Conservation (phyloP, 2,113 vertebrate species). For the Spermophilus dauricus region DNA sequence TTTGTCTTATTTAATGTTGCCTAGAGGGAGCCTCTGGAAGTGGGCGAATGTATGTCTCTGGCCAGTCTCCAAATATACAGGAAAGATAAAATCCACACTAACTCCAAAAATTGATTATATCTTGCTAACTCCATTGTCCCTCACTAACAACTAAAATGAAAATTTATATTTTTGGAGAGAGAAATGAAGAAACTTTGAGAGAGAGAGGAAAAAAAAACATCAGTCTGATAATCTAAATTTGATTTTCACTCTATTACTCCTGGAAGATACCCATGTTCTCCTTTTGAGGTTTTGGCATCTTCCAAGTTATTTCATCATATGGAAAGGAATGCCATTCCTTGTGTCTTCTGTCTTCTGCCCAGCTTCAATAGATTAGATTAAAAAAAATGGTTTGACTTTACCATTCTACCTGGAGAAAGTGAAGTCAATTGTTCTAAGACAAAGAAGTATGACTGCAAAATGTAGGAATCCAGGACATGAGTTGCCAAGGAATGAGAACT, state of each 20-base stretch:
- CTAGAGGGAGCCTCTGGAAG: background rate
- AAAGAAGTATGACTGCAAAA: slow-evolving; percentile 48
- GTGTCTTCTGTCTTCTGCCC: background rate
- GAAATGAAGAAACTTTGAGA: background rate
- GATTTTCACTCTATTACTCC: background rate
- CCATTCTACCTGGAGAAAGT: slow-evolving; percentile 47
- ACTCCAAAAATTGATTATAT: background rate
- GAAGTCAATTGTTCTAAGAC: slow-evolving; percentile 51
- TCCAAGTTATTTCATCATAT: background rate
- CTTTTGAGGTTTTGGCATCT: background rate
- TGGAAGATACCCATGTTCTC: background rate
- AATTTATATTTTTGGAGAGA: background rate
- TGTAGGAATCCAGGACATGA: background rate
- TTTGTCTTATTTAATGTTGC: slow-evolving; percentile 46
- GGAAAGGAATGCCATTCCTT: background rate
- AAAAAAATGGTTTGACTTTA: slow-evolving; percentile 30
- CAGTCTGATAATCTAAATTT: background rate
- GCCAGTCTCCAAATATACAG: background rate
- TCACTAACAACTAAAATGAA: background rate
- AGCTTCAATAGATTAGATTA: background rate
- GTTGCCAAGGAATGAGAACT: slow-evolving; percentile 26
- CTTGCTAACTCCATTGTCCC: background rate
- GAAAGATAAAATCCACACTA: background rate
- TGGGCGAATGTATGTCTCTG: background rate
- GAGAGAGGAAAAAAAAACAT: background rate